phyloP scores from a whole-genome alignment of 2,113 vertebrate species.

The Thermophis baileyi region DNA sequence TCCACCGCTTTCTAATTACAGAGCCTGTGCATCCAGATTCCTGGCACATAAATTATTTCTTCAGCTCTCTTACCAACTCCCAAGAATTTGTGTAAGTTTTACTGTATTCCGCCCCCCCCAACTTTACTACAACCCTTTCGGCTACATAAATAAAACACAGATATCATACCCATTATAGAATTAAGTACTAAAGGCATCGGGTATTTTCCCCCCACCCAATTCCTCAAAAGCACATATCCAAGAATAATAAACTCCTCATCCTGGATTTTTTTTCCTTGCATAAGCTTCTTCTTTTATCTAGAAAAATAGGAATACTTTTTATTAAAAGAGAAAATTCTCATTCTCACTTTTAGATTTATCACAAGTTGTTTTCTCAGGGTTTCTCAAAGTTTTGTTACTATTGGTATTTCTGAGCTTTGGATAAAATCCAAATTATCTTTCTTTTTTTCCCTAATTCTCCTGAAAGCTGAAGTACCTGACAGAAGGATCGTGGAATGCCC shows the following conservation, averaged over 20 bases:
- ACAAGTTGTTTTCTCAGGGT: background rate
- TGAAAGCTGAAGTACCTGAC: background rate
- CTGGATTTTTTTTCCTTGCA: background rate
- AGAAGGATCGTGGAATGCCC: background rate
- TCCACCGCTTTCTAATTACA: background rate
- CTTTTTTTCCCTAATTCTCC: background rate
- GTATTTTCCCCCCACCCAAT: background rate
- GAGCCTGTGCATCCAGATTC: background rate
- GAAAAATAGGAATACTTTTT: background rate
- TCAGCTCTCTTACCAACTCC: background rate
- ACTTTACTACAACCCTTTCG: background rate
- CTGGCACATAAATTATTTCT: background rate
- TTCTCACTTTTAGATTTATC: background rate
- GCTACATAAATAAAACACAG: background rate
- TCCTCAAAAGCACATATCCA: background rate
- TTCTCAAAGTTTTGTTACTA: background rate
- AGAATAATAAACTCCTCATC: background rate
- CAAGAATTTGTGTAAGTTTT: background rate
- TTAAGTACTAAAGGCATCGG: background rate
- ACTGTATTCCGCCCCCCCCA: background rate
- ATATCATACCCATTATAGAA: background rate
- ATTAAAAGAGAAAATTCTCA: background rate
- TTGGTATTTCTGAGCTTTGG: background rate
- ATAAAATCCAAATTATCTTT: background rate
- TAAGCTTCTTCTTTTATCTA: background rate